phyloP scores from a whole-genome alignment of 1,140 invertebrate genomes.

The Drosophila pachea region DNA sequence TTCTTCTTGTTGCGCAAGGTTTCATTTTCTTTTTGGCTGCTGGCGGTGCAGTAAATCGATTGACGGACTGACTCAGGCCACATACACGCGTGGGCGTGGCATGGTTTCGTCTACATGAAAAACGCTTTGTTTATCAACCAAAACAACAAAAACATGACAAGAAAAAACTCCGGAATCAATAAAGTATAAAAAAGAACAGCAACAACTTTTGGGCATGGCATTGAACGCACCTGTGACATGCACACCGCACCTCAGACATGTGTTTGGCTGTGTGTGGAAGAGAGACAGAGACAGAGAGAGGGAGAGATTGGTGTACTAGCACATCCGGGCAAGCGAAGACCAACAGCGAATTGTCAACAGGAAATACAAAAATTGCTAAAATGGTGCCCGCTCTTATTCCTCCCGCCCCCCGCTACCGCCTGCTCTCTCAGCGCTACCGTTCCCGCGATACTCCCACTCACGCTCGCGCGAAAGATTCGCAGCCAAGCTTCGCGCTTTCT shows the following conservation, averaged over 20 bases:
- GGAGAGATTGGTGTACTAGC: slow-evolving; percentile 7
- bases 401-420: neutral
- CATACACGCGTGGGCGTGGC: slow-evolving; percentile 22
- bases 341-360: slow-evolving; percentile 74
- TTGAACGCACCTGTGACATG: slow-evolving; percentile 74
- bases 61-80: slow-evolving; percentile 49
- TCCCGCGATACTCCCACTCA: neutral
- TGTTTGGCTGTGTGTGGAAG: slow-evolving; percentile 41
- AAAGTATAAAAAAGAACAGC: slow-evolving; percentile 43
- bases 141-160: slow-evolving; percentile 65
- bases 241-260: slow-evolving; percentile 51
- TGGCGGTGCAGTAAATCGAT: slow-evolving; percentile 62
- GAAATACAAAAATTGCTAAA: slow-evolving; percentile 64
- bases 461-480: slow-evolving; percentile 19
- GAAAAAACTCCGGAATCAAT: slow-evolving; percentile 62
- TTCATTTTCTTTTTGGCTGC: slow-evolving; percentile 42
- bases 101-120: slow-evolving; percentile 43
- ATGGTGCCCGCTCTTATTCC: slow-evolving; percentile 35
- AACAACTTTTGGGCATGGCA: slow-evolving; percentile 50
- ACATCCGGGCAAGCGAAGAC: slow-evolving; percentile 48
- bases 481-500: slow-evolving; percentile 17
- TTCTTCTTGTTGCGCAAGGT: slow-evolving; percentile 19
- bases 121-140: slow-evolving; percentile 73
- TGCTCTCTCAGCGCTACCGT: neutral
- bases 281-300: too few species aligned